Conservation (phyloP, 2,797 vertebrate genomes). For the Chaetophractus vellerosus region DNA sequence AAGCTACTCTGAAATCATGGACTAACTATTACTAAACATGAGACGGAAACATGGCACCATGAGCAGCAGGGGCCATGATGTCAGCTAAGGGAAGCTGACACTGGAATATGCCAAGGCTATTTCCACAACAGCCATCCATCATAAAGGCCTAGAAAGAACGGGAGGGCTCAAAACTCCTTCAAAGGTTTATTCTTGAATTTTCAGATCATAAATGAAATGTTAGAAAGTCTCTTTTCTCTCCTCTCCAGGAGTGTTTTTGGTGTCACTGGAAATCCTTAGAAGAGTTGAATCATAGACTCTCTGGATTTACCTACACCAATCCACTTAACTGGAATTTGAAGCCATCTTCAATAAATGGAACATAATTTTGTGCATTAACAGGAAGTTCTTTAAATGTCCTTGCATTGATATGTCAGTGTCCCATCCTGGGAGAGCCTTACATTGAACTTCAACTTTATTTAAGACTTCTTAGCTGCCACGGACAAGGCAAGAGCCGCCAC, state of each 20-base stretch:
- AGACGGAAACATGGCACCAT: no score
- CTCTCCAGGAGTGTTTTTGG: constrained; percentile 87
- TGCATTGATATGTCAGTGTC: constrained; percentile 94
- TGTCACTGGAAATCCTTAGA: constrained; percentile 91
- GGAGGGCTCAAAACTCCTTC: not conserved
- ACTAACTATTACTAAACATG: no score
- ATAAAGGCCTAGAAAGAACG: no score
- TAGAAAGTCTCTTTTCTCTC: constrained; percentile 86
- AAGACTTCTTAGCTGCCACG: constrained; percentile 97
- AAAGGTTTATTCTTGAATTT: constrained; percentile 83
- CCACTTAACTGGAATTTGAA: constrained; percentile 98
- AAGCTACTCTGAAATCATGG: no score
- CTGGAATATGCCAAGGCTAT: no score
- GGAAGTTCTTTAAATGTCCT: constrained; percentile 96
- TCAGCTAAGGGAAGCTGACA: no score
- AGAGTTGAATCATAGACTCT: constrained; percentile 98
- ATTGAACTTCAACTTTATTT: constrained; percentile 95
- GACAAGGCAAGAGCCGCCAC: no score
- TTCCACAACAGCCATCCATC: no score
- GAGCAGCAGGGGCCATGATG: no score
- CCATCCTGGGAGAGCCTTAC: constrained; percentile 97
- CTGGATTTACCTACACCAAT: constrained; percentile 98
- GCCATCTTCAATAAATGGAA: constrained; percentile 94
- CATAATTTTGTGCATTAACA: constrained; percentile 96
- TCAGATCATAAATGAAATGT: constrained; percentile 86